Evolutionary conservation across 2,113 vertebrate genomes (phyloP), one percentile per base, ranked within the genome.

Genomic region (Etia nguti): DNA sequence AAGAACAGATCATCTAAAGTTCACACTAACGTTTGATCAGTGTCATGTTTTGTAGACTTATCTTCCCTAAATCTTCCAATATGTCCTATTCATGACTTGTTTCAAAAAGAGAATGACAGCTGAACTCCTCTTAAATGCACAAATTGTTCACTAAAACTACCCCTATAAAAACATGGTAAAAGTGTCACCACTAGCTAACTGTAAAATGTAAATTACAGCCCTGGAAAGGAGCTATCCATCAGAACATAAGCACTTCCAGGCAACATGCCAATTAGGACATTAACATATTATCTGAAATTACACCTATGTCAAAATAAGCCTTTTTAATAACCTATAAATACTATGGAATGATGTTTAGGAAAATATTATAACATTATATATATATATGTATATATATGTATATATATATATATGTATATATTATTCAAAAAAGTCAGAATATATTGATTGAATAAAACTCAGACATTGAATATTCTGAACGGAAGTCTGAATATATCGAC

Each of bases 221-320:
- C 16, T 56, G 62, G 79, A 60, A 84, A 90, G 82, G 86, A 77
- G 59, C 81, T 75, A 65, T 84, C 80, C 77, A 88, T 91, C 65
- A 83, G 38, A 60, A 81, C 70, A 10, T 80, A 7, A 79, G 46
- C 31, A 79, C 59, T 52, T 90, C 65, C 41, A 91, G 90, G 90
- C 80, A 83, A 88, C 50, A 60, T 84, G 83, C 88, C 81, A 88
- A 68, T 65, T 85, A 38, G 9, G 6, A 89, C 38, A 88, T 91
- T 86, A 86, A 80, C 75, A 77, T 88, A 79, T 87, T 75, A 82
- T 83, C 29, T 26, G 56, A 73, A 84, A 85, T 84, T 59, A 85
- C 38, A 85, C 46, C 16, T 70, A 81, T 79, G 59, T 90, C 85
- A 82, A 34, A 38, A 73, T 20, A 85, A 87, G 36, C 16, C 29